phyloP scores from a whole-genome alignment of 2,888 invertebrate species.

The Apeira syringaria region DNA sequence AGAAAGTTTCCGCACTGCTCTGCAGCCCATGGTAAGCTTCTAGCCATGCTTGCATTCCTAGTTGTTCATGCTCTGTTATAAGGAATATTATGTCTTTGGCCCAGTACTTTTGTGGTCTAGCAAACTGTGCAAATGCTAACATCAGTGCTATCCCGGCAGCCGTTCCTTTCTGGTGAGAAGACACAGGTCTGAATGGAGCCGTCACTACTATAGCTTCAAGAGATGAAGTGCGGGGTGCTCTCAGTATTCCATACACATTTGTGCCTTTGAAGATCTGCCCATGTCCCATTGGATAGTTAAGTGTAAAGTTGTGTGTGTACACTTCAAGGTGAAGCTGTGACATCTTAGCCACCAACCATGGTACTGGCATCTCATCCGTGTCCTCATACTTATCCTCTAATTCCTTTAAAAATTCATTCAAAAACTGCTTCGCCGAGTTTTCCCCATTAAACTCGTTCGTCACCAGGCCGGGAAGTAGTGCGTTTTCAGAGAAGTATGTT shows the following conservation, averaged over 20 bases:
- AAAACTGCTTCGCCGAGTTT: constrained; percentile 83
- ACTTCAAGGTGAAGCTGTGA: constrained; percentile 94
- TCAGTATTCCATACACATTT: constrained; percentile 96
- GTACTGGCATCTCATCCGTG: constrained; percentile 89
- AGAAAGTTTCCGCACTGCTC: constrained; percentile 57
- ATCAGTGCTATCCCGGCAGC: constrained; percentile 94
- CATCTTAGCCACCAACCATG: constrained; percentile 92
- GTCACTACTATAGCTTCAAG: constrained; percentile 96
- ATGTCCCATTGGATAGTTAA: constrained; percentile 91
- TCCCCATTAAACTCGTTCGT: constrained; percentile 93
- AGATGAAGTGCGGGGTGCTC: constrained; percentile 95
- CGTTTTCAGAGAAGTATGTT: constrained; percentile 98
- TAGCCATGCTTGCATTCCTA: constrained; percentile 98
- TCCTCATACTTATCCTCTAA: constrained; percentile 85
- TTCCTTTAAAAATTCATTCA: constrained; percentile 86
- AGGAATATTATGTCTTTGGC: constrained; percentile 99
- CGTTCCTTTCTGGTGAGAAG: constrained; percentile 89
- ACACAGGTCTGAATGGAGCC: constrained; percentile 91
- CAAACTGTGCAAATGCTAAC: constrained; percentile 95
- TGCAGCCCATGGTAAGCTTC: constrained; percentile 94
- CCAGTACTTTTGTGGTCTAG: constrained; percentile 96
- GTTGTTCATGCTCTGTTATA: constrained; percentile 96
- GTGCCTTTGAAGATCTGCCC: constrained; percentile 89
- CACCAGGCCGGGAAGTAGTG: constrained; percentile 95
- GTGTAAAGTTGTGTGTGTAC: constrained; percentile 94